Conservation (phyloP, 2,797 vertebrate species). For the Hybognathus amarus region DNA sequence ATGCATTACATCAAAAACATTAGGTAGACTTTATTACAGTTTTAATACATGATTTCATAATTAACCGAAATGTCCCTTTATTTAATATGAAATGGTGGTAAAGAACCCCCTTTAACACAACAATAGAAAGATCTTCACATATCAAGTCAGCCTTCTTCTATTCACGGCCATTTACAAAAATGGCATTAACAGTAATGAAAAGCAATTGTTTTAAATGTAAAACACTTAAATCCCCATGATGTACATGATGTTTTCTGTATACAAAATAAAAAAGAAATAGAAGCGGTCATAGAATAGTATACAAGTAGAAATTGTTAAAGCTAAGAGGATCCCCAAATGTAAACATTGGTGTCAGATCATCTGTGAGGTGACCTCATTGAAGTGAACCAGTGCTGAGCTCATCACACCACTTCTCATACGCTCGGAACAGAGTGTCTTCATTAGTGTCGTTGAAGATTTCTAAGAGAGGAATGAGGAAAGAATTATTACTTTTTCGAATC, state of each 20-base stretch:
- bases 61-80: slow-evolving; percentile 13
- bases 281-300: not conserved
- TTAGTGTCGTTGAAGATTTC: slow-evolving; percentile 82
- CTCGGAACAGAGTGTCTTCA: slow-evolving; percentile 74
- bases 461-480: slow-evolving; percentile 58
- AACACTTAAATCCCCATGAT: slow-evolving; percentile 31
- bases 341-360: slow-evolving; percentile 42
- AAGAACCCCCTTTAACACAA: slow-evolving; percentile 12
- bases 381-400: slow-evolving; percentile 65
- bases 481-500: not conserved
- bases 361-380: slow-evolving; percentile 34
- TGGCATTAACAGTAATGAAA: slow-evolving; percentile 7
- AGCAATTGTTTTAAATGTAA: slow-evolving; percentile 17
- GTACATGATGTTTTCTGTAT: not conserved
- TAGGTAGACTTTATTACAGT: not conserved
- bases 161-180: slow-evolving; percentile 26
- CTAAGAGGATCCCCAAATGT: not conserved
- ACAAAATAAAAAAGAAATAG: not conserved
- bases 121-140: slow-evolving; percentile 21
- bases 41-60: not conserved
- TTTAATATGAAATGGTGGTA: slow-evolving; percentile 4
- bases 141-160: not conserved
- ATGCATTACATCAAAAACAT: slow-evolving; percentile 20
- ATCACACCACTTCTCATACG: slow-evolving; percentile 75
- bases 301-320: not conserved